These are phyloP conservation scores for Coryphaenoides rupestris DNA, from an alignment of 2,113 vertebrate species.

Conservation along the genomic window DNA sequence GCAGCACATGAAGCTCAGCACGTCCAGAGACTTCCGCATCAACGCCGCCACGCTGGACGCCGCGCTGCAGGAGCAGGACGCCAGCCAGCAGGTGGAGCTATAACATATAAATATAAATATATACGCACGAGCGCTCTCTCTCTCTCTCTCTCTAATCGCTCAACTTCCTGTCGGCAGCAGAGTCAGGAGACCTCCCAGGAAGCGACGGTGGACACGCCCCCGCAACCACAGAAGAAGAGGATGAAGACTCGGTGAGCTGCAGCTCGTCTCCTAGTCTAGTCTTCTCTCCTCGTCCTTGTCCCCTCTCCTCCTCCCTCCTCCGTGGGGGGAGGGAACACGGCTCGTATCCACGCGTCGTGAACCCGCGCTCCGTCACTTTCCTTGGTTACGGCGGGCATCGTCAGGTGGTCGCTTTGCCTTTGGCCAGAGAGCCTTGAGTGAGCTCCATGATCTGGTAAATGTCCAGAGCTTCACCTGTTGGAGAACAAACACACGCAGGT, in stretches of 20 bases:
- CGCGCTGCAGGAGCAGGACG: constrained; percentile 75
- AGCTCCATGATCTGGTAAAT: constrained; percentile 88
- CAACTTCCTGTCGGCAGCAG: no score
- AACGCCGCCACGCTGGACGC: constrained; percentile 79
- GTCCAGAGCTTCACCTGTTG: constrained; percentile 90
- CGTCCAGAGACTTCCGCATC: constrained; percentile 95
- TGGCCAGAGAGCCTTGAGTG: constrained; percentile 86
- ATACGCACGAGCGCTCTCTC: neutral
- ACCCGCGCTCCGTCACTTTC: constrained; percentile 38
- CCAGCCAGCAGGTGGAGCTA: constrained; percentile 79
- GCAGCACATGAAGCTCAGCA: constrained; percentile 97
- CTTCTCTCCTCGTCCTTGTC: neutral
- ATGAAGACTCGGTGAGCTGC: no score
- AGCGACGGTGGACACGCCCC: no score
- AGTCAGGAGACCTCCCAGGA: no score
- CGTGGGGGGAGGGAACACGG: neutral
- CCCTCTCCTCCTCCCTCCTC: no score
- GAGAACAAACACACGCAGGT: neutral
- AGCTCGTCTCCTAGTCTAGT: no score
- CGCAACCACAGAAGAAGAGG: no score
- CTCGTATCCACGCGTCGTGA: neutral
- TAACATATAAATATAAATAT: no score
- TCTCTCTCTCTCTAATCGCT: neutral
- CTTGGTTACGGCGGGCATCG: constrained; percentile 36
- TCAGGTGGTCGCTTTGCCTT: neutral